Percentiles rank a stretch among this genome's conserved stretches.
Conservation (phyloP, 2,113 vertebrate species). For the Tragelaphus strepsiceros region DNA sequence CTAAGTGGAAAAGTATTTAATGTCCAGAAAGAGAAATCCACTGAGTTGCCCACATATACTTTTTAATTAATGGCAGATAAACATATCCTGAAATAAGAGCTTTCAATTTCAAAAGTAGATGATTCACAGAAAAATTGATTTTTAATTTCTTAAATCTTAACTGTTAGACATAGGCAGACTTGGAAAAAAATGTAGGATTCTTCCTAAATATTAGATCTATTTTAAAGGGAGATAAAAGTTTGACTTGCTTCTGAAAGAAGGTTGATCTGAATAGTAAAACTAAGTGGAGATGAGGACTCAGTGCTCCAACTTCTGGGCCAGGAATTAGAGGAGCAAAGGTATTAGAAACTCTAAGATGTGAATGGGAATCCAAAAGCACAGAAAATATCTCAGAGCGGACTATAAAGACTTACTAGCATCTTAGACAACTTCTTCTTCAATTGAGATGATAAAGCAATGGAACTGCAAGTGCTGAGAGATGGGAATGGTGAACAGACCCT, state of each 20-base stretch:
- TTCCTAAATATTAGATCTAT: neutral
- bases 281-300: neutral
- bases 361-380: neutral
- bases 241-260: neutral
- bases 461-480: neutral
- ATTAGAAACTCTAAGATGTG: neutral
- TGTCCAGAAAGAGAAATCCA: neutral
- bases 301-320: neutral
- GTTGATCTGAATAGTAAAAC: neutral
- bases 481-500: fast-evolving
- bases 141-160: neutral
- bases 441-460: neutral
- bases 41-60: neutral
- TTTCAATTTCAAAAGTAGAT: neutral
- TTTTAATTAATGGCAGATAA: neutral
- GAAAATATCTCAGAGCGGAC: neutral
- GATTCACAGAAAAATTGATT: neutral
- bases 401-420: neutral
- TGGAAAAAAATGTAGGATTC: neutral
- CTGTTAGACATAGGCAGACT: neutral
- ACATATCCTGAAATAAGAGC: neutral
- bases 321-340: neutral
- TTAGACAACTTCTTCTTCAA: neutral
- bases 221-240: neutral
- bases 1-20: neutral